phyloP scores from a whole-genome alignment of 1,140 invertebrate genomes.

The Sinonovacula constricta region DNA sequence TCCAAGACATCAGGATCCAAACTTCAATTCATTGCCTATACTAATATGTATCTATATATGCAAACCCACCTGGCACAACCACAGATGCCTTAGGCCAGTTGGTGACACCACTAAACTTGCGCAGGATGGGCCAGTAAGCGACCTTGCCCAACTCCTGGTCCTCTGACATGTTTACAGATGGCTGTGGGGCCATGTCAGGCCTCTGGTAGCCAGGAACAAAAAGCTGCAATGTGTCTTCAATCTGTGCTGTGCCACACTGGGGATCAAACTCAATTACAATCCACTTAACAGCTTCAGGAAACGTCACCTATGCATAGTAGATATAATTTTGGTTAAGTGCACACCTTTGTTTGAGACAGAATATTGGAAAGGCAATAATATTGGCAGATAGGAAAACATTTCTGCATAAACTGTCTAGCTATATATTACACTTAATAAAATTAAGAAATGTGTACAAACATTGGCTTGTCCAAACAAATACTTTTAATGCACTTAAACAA shows the following conservation, averaged over 20 bases:
- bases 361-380: not conserved
- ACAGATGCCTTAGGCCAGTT: conserved; percentile 94
- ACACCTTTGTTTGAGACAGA: not conserved
- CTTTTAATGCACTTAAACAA: no score
- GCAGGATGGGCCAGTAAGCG: conserved; percentile 86
- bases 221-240: conserved; percentile 94
- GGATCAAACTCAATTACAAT: conserved; percentile 95
- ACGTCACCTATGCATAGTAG: conserved; percentile 88
- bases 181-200: conserved; percentile 41
- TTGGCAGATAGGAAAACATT: no score
- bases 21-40: no score
- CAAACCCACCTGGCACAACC: conserved; percentile 86
- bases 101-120: conserved; percentile 84
- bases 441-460: no score
- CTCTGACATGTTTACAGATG: conserved; percentile 48
- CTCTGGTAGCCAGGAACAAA: conserved; percentile 83
- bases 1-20: not conserved
- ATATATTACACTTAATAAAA: no score
- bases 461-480: no score
- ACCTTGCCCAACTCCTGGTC: conserved; percentile 68
- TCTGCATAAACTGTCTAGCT: no score
- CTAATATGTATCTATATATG: not conserved
- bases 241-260: conserved; percentile 93
- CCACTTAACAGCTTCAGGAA: conserved; percentile 93
- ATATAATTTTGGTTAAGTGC: no score